Evolutionary conservation across 2,797 vertebrate species (phyloP).

Genomic region (Coreius guichenoti): DNA sequence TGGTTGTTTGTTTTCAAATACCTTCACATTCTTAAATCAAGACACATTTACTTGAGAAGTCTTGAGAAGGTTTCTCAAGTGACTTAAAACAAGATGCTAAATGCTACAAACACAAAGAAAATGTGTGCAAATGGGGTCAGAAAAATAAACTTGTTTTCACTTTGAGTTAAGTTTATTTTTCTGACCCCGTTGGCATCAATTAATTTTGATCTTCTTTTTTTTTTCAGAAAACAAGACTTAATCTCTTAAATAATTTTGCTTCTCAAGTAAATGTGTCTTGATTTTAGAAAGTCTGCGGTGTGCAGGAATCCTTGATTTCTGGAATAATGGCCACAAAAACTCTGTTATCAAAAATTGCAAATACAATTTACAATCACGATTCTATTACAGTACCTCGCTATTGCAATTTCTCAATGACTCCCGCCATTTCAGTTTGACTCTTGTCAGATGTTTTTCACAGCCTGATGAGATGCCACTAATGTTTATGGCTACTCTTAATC

Average conservation of each 20-base stretch:
- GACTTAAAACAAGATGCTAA: too few relatives aligned
- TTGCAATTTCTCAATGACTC: constrained; percentile 38
- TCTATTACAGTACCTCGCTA: neutral
- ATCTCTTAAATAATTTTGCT: too few relatives aligned
- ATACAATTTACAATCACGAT: neutral
- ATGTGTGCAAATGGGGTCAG: too few relatives aligned
- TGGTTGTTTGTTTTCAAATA: neutral
- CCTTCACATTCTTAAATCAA: neutral
- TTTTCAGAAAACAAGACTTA: too few relatives aligned
- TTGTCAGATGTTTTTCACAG: neutral
- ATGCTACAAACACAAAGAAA: too few relatives aligned
- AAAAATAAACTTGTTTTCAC: too few relatives aligned
- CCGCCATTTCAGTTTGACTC: constrained; percentile 44
- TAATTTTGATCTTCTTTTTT: too few relatives aligned
- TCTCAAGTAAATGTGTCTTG: too few relatives aligned
- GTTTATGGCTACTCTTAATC: constrained; percentile 73
- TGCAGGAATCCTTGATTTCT: neutral
- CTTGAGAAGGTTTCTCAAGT: too few relatives aligned
- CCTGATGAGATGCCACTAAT: constrained; percentile 63
- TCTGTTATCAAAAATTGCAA: neutral
- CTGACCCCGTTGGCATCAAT: too few relatives aligned
- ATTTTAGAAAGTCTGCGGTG: too few relatives aligned
- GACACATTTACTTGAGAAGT: neutral
- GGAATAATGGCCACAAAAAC: neutral
- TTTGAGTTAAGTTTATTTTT: too few relatives aligned